phyloP scores from a whole-genome alignment of 2,797 vertebrate genomes.

The Tragelaphus oryx region DNA sequence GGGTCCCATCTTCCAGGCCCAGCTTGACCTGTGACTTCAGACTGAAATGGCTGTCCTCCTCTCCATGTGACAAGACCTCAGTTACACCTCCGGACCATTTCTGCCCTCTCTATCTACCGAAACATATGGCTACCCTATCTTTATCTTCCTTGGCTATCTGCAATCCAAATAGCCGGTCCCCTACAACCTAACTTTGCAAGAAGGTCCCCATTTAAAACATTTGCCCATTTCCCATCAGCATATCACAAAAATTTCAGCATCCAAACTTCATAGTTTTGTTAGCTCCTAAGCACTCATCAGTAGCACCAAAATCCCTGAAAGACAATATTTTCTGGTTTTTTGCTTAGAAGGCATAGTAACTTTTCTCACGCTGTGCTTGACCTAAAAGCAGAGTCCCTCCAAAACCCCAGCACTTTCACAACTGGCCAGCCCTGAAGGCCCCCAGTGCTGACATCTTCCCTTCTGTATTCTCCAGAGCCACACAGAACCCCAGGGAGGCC shows the following conservation, averaged over 20 bases:
- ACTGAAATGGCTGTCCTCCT: background rate
- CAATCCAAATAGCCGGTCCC: background rate
- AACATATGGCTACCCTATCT: background rate
- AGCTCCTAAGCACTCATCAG: background rate
- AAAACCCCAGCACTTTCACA: background rate
- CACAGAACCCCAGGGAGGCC: background rate
- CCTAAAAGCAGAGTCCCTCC: background rate
- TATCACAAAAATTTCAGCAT: background rate
- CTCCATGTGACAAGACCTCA: background rate
- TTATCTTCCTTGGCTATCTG: background rate
- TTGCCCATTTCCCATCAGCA: background rate
- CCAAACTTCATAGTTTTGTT: background rate
- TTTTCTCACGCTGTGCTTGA: background rate
- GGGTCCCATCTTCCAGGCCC: background rate
- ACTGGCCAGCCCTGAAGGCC: accelerated
- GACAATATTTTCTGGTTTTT: background rate
- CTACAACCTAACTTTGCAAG: background rate
- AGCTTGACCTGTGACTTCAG: background rate
- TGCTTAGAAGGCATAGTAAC: background rate
- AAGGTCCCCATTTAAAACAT: background rate
- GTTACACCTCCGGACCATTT: background rate
- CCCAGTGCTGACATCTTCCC: too few relatives aligned
- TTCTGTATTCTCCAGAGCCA: background rate
- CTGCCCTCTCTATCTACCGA: background rate
- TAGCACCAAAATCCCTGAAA: background rate